A percentile compares a stretch with the other conserved stretches of the same genome.
Evolutionary conservation across 2,797 vertebrate species (phyloP).

Genomic region (Phalloptychus januarius): DNA sequence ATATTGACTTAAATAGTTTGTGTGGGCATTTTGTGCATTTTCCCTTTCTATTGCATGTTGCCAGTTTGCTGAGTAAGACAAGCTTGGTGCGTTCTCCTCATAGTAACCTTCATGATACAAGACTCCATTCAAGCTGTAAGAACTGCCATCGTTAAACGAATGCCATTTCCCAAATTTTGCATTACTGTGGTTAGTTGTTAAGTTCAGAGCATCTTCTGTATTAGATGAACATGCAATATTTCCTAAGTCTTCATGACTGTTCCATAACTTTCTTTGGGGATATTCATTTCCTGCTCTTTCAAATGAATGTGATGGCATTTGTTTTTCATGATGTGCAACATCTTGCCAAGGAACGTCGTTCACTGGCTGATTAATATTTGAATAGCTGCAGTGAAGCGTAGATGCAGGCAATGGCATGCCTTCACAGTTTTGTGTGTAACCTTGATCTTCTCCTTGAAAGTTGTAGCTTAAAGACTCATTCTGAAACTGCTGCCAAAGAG

Average conservation of each 20-base stretch:
- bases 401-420: slow-evolving; percentile 32
- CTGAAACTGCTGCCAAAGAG: slow-evolving; percentile 79
- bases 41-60: slow-evolving; percentile 69
- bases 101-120: slow-evolving; percentile 84
- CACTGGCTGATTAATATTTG: slow-evolving; percentile 56
- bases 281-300: slow-evolving; percentile 45
- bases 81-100: slow-evolving; percentile 82
- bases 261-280: slow-evolving; percentile 70
- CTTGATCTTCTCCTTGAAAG: slow-evolving; percentile 49
- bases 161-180: slow-evolving; percentile 74
- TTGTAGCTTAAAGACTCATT: slow-evolving; percentile 69
- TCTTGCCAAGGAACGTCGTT: slow-evolving; percentile 52
- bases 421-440: slow-evolving; percentile 50
- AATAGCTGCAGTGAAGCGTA: slow-evolving; percentile 45
- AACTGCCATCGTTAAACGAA: slow-evolving; percentile 80
- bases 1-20: slow-evolving; percentile 71
- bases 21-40: slow-evolving; percentile 60
- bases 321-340: slow-evolving; percentile 51
- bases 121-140: slow-evolving; percentile 80
- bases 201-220: slow-evolving; percentile 83
- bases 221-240: slow-evolving; percentile 66
- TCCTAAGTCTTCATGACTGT: slow-evolving; percentile 66
- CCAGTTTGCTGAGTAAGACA: slow-evolving; percentile 80
- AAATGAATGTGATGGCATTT: slow-evolving; percentile 42
- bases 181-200: slow-evolving; percentile 87